These are phyloP conservation scores for Bombylius discolor DNA, from an alignment of 2,888 invertebrate species.

Conservation along the genomic window DNA sequence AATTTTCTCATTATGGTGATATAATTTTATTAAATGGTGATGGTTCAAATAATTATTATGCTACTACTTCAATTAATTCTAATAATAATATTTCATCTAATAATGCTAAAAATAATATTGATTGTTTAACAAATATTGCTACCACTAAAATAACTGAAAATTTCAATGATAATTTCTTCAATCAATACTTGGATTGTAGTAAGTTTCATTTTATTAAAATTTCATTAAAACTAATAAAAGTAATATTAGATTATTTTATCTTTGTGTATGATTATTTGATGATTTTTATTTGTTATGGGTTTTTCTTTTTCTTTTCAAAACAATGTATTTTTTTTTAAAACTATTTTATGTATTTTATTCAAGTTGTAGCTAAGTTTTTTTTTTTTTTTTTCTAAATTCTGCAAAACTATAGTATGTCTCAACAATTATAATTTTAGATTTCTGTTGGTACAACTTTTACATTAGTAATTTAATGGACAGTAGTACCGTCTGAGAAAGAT, in stretches of 20 bases:
- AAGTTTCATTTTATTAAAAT: constrained; percentile 21
- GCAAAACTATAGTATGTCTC: too few species aligned
- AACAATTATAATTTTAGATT: too few species aligned
- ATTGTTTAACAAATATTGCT: background rate
- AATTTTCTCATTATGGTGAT: background rate
- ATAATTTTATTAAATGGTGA: background rate
- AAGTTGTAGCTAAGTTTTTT: too few species aligned
- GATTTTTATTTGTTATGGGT: too few species aligned
- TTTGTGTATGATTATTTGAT: too few species aligned
- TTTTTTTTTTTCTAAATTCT: too few species aligned
- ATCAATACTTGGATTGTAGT: constrained; percentile 33
- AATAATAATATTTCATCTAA: constrained; percentile 3
- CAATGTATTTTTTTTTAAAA: too few species aligned
- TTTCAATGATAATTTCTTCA: constrained; percentile 19
- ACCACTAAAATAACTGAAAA: constrained; percentile 8
- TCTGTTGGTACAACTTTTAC: too few species aligned
- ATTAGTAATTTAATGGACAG: too few species aligned
- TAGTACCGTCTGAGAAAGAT: too few species aligned
- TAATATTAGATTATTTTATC: background rate
- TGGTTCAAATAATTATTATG: background rate
- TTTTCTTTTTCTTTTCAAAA: too few species aligned
- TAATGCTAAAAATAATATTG: background rate
- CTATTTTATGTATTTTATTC: too few species aligned
- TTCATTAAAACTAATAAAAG: constrained; percentile 5
- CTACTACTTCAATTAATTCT: constrained; percentile 3